Base-by-base conservation (phyloP, 1,140 invertebrate genomes). In the Rhagoletis zephyria region DNA sequence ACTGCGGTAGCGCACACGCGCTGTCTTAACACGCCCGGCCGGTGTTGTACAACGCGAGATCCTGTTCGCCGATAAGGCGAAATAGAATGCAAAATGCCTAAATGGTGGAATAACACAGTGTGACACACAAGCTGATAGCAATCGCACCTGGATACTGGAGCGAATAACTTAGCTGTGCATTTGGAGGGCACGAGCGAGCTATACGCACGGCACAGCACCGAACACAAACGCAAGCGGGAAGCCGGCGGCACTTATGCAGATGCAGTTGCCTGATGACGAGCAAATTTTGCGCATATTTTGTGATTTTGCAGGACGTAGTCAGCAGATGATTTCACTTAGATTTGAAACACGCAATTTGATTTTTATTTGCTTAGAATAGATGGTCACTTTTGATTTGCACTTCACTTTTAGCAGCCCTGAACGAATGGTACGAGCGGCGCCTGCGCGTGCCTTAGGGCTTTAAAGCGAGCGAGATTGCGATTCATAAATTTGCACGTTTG, bases 331-430 rank as follows among this genome's bases (percentile, higher is more conserved):
- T 81, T 81, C 74, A 81, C 51, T 81, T 51, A 56, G 74, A 81
- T 81, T 81, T 81, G 74, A 81, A 81, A 81, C 74, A 81, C 74
- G 74, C 74, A 81, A 51, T 81, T 81, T 81, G 74, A 81, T 81
- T 56, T 56, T 81, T 81, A 81, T 81, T 30, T 81, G 74, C 74
- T 81, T 81, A 81, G 74, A 77, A 77, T 19, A 77, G 74, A 81
- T 81, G 74, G 74, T 81, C 74, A 9, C 74, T 59, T 81, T 81
- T 81, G 74, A 81, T 81, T 81, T 81, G 45, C 48, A 81, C 51
- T 81, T 51, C n/a, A 56, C 74, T 30, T 59, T 81, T 30, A n/a
- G 48, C 74, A n/a, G 6, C 48, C 61, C 61, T n/a, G n/a, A 10
- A 48, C 40, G 42, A 16, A 45, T 74, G 67, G 64, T 9, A 10